These are phyloP conservation scores for Poeciliopsis turrubarensis DNA, from an alignment of 2,113 vertebrate species.

Conservation along the genomic window DNA sequence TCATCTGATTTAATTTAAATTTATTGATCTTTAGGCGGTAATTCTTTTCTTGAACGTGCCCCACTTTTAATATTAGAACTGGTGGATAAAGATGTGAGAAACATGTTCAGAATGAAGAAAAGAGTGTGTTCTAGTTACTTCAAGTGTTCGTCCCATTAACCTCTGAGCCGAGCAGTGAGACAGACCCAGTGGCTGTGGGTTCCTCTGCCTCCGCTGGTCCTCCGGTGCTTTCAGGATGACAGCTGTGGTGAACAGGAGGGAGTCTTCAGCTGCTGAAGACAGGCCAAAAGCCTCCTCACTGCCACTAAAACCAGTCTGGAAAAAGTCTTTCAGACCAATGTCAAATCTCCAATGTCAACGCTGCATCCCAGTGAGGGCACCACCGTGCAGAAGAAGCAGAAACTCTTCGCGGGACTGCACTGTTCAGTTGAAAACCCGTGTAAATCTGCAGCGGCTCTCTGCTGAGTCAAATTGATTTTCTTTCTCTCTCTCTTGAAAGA, in stretches of 20 bases:
- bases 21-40: neutral
- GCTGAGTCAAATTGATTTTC: constrained; percentile 56
- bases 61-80: neutral
- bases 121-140: constrained; percentile 16
- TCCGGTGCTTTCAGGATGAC: constrained; percentile 45
- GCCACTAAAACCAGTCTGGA: constrained; percentile 39
- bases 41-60: neutral
- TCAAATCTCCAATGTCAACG: constrained; percentile 48
- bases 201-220: neutral
- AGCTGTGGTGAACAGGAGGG: constrained; percentile 66
- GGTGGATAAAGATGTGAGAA: constrained; percentile 46
- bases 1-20: too few relatives aligned
- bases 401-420: constrained; percentile 15
- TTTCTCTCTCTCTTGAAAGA: constrained; percentile 43
- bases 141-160: constrained; percentile 22
- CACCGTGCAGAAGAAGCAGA: constrained; percentile 6
- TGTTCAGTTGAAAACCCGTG: constrained; percentile 20
- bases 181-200: neutral
- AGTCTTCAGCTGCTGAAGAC: constrained; percentile 55
- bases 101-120: neutral
- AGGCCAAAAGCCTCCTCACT: constrained; percentile 52
- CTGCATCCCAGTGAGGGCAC: constrained; percentile 10
- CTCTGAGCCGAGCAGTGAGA: constrained; percentile 20
- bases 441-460: constrained; percentile 53
- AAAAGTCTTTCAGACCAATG: constrained; percentile 54